Conservation (phyloP, 2,888 invertebrate species). For the Palloptera scutellata region DNA sequence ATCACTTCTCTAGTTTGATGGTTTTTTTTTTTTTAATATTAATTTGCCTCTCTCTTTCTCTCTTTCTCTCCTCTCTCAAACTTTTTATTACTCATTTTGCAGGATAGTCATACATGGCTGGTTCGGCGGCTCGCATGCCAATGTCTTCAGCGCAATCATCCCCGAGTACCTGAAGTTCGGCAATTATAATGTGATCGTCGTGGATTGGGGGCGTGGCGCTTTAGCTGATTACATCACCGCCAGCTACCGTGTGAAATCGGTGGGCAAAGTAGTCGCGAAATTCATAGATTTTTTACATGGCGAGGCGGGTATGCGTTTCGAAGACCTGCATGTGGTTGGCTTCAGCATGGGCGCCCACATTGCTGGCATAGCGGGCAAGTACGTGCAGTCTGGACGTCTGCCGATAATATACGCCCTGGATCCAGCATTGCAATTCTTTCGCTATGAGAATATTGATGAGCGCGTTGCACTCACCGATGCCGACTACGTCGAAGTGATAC, state of each 20-base stretch:
- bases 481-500: constrained; percentile 76
- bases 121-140: constrained; percentile 56
- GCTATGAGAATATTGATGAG: constrained; percentile 49
- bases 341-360: constrained; percentile 72
- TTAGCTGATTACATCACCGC: constrained; percentile 59
- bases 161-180: constrained; percentile 53
- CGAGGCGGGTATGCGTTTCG: constrained; percentile 63
- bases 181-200: constrained; percentile 55
- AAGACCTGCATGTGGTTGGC: constrained; percentile 58
- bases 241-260: constrained; percentile 62
- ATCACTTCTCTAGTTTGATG: too few species aligned
- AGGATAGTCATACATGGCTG: constrained; percentile 61
- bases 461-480: constrained; percentile 71
- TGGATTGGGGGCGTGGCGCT: constrained; percentile 61
- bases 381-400: constrained; percentile 52
- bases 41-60: neutral
- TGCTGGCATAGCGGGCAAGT: constrained; percentile 68
- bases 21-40: too few species aligned
- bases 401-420: constrained; percentile 67
- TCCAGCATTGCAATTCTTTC: constrained; percentile 68
- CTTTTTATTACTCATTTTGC: constrained; percentile 16
- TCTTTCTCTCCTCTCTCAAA: neutral
- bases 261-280: constrained; percentile 69
- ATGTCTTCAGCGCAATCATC: constrained; percentile 49
- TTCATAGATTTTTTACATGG: constrained; percentile 73